Percentiles rank a stretch among this genome's conserved stretches.
phyloP scores from a whole-genome alignment of 2,113 vertebrate genomes.

The Agelaius phoeniceus region DNA sequence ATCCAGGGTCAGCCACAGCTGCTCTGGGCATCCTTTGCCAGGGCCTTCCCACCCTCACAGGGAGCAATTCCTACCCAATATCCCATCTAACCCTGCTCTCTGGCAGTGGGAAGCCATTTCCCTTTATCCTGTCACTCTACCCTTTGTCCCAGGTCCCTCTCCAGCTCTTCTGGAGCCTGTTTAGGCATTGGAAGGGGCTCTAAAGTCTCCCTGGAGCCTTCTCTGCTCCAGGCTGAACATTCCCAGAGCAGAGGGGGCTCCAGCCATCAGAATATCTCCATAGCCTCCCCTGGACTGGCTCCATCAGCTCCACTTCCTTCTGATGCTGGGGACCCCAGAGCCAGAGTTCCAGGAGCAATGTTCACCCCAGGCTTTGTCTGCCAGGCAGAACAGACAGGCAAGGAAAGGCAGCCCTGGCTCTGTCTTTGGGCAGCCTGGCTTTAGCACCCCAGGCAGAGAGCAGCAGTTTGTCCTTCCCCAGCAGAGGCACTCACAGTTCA shows the following conservation, averaged over 20 bases:
- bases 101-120: background rate
- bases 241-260: background rate
- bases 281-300: background rate
- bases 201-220: background rate
- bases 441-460: rapidly evolving
- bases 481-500: constrained; percentile 86
- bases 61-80: background rate
- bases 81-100: background rate
- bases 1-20: background rate
- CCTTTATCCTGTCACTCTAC: background rate
- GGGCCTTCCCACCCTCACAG: background rate
- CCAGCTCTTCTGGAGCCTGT: background rate
- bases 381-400: background rate
- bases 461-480: background rate
- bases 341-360: background rate
- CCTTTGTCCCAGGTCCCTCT: background rate
- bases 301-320: background rate
- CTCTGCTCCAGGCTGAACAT: background rate
- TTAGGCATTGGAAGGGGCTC: background rate
- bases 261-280: background rate
- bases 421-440: background rate
- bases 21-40: background rate
- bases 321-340: background rate
- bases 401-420: background rate
- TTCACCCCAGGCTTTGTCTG: background rate